Evolutionary conservation across 2,113 vertebrate species (phyloP).

Genomic region (Melanerpes formicivorus): DNA sequence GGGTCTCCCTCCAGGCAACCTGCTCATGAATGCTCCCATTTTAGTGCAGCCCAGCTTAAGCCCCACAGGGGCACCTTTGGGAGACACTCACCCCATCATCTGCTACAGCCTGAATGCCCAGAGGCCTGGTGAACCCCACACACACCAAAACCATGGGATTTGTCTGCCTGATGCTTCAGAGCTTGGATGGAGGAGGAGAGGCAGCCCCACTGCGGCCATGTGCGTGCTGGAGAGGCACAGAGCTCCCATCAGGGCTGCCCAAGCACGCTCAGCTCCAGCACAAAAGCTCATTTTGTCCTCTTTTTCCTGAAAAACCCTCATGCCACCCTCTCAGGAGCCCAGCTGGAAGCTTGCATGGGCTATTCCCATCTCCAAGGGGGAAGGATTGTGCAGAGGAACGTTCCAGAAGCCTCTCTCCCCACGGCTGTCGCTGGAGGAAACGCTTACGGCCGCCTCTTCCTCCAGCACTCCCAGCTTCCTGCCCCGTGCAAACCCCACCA

Average conservation of each 20-base stretch:
- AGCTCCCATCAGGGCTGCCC: fast-evolving
- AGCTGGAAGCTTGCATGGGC: background rate
- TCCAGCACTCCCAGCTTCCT: background rate
- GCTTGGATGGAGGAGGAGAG: fast-evolving
- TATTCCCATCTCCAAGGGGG: background rate
- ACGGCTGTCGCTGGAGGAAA: background rate
- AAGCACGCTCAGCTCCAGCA: background rate
- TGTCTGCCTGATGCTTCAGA: background rate
- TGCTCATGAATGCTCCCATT: background rate
- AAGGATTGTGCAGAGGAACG: background rate
- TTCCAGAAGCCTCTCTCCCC: background rate
- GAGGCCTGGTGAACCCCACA: background rate
- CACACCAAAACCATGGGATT: background rate
- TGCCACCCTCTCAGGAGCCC: background rate
- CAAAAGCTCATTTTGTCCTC: fast-evolving
- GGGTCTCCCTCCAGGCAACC: background rate
- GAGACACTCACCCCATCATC: background rate
- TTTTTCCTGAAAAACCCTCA: background rate
- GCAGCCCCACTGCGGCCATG: fast-evolving
- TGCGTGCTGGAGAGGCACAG: background rate
- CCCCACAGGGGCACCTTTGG: fast-evolving
- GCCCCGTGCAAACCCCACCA: background rate
- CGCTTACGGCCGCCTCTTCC: background rate
- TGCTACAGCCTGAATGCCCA: background rate
- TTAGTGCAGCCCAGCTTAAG: background rate